Percentiles rank a stretch among this genome's conserved stretches.
Conservation (phyloP, 2,113 vertebrate species). For the Tragelaphus scriptus region DNA sequence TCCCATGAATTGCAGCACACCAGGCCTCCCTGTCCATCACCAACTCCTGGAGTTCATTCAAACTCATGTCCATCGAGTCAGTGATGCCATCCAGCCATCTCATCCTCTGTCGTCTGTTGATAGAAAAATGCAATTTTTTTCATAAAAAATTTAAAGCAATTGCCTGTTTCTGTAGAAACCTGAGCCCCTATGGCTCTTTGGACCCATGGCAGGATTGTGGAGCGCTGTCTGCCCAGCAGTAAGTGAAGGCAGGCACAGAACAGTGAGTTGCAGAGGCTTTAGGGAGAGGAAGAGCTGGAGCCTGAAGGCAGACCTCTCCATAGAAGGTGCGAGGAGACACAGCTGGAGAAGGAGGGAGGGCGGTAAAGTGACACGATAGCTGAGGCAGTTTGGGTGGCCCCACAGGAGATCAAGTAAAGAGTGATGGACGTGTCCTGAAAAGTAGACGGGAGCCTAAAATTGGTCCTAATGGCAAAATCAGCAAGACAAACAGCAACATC, state of each 20-base stretch:
- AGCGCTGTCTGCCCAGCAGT: neutral
- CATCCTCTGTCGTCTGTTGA: neutral
- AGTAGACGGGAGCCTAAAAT: neutral
- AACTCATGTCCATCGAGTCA: too few species aligned
- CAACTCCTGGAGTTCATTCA: too few species aligned
- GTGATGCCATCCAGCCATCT: too few species aligned
- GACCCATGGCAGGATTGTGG: neutral
- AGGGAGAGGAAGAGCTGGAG: neutral
- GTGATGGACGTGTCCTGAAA: neutral
- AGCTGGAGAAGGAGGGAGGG: neutral
- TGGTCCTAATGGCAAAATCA: neutral
- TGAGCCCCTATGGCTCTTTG: neutral
- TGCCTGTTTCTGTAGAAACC: neutral
- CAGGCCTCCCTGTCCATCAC: too few species aligned
- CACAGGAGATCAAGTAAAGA: neutral
- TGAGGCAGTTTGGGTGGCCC: neutral
- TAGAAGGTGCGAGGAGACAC: neutral
- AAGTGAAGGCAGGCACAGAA: neutral
- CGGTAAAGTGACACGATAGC: neutral
- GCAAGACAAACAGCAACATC: neutral
- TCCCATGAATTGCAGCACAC: too few species aligned
- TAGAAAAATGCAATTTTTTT: neutral
- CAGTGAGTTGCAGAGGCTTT: neutral
- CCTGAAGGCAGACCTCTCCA: neutral
- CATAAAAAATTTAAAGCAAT: neutral